Evolutionary conservation across 2,113 vertebrate species (phyloP).

Genomic region (Clarias macrocephalus): DNA sequence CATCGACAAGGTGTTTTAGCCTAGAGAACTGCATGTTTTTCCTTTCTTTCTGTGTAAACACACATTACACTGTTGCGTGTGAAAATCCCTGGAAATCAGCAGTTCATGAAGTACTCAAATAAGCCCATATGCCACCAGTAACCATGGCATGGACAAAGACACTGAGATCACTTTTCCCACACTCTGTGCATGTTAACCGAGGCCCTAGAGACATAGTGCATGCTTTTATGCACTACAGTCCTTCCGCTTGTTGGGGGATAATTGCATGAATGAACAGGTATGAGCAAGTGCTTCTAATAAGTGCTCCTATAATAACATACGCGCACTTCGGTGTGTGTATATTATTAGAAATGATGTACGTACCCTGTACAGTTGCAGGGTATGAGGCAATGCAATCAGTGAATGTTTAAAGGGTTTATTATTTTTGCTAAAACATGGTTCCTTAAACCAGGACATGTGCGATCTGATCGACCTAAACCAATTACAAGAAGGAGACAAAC

Average conservation of each 20-base stretch:
- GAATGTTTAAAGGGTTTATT: neutral
- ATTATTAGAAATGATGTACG: neutral
- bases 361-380: neutral
- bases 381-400: neutral
- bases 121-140: neutral
- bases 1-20: neutral
- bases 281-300: neutral
- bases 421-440: neutral
- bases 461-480: neutral
- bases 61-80: neutral
- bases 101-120: neutral
- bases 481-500: constrained; percentile 11
- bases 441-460: neutral
- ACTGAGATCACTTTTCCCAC: neutral
- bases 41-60: neutral
- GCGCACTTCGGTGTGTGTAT: neutral
- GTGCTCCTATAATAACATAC: neutral
- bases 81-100: neutral
- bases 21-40: neutral
- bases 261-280: neutral
- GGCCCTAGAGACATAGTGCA: neutral
- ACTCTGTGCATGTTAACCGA: neutral
- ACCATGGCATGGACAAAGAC: neutral
- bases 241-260: neutral
- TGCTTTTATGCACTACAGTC: neutral